Conservation (phyloP, 1,140 invertebrate genomes). For the Caenorhabditis briggsae region DNA sequence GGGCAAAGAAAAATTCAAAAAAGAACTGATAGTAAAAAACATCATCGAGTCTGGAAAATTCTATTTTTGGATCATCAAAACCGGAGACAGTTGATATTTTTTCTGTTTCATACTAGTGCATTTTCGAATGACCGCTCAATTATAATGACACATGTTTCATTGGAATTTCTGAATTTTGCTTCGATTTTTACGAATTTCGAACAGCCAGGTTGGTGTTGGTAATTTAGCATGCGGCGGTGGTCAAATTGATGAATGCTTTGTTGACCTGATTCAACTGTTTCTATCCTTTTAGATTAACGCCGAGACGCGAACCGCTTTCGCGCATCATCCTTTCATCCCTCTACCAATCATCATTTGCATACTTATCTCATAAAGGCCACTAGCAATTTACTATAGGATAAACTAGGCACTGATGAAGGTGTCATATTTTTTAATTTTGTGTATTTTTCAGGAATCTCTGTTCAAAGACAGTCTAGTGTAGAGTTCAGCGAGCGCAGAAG, state of each 20-base stretch:
- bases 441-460: constrained; percentile 49
- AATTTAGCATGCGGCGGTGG: constrained; percentile 30
- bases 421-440: neutral
- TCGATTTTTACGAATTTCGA: neutral
- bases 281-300: constrained; percentile 34
- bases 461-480: constrained; percentile 57
- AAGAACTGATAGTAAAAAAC: neutral
- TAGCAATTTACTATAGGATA: no score
- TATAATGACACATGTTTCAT: constrained; percentile 3
- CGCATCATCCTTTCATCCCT: constrained; percentile 42
- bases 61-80: neutral
- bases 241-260: constrained; percentile 52
- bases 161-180: constrained; percentile 4
- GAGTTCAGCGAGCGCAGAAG: constrained; percentile 44
- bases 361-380: neutral
- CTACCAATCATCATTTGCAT: constrained; percentile 33
- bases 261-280: constrained; percentile 53
- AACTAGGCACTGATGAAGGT: no score
- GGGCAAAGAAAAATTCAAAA: neutral
- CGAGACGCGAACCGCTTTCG: constrained; percentile 7
- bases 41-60: constrained; percentile 15
- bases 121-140: neutral
- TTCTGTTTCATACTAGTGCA: neutral
- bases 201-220: constrained; percentile 25
- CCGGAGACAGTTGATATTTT: constrained; percentile 1